phyloP scores from a whole-genome alignment of 2,797 vertebrate species.

The Chiroxiphia lanceolata region DNA sequence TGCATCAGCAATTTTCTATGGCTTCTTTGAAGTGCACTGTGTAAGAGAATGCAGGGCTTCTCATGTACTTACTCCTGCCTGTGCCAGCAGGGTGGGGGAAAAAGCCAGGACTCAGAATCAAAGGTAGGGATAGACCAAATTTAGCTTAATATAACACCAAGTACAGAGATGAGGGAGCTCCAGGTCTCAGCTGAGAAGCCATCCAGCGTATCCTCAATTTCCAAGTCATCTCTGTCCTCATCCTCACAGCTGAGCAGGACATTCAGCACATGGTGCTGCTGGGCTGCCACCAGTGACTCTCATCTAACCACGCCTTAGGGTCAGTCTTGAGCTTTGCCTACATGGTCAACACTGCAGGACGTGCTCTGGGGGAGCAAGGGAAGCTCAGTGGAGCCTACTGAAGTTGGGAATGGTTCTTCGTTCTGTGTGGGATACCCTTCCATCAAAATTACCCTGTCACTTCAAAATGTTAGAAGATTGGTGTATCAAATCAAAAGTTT shows the following conservation, averaged over 20 bases:
- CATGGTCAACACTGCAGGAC: neutral
- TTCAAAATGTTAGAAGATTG: neutral
- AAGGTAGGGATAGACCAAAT: neutral
- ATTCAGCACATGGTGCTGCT: neutral
- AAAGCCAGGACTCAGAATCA: neutral
- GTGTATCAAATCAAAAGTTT: neutral
- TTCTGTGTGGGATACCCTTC: neutral
- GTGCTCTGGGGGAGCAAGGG: neutral
- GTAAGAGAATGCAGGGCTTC: neutral
- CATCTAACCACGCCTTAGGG: accelerated
- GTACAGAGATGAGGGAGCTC: neutral
- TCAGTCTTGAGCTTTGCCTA: neutral
- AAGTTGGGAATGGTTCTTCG: neutral
- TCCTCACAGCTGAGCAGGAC: neutral
- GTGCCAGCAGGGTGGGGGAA: neutral
- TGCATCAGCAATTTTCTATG: neutral
- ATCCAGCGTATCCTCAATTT: neutral
- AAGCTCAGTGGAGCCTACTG: neutral
- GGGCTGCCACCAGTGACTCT: too few relatives aligned
- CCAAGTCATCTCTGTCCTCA: neutral
- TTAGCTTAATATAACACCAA: neutral
- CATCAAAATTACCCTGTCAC: neutral
- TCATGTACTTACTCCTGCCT: neutral
- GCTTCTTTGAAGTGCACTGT: neutral
- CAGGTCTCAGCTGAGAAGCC: neutral